Percentiles rank a stretch among this genome's conserved stretches.
Evolutionary conservation across 2,888 invertebrate genomes (phyloP).

Genomic region (Trachelus troglodyta): DNA sequence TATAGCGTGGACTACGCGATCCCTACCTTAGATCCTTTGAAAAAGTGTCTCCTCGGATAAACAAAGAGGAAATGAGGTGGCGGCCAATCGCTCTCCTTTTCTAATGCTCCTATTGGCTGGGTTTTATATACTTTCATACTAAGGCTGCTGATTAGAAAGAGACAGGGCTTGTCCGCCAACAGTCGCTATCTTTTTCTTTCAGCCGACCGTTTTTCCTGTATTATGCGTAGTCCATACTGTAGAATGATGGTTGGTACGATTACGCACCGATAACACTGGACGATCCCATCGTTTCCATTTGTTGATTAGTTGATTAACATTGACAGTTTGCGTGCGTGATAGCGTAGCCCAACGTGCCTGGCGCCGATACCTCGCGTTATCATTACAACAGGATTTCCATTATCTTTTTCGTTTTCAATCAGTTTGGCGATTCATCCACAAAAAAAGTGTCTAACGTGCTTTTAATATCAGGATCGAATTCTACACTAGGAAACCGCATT

Average conservation of each 20-base stretch:
- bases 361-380: background rate
- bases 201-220: too few relatives aligned
- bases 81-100: too few relatives aligned
- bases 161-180: too few relatives aligned
- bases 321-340: constrained; percentile 9
- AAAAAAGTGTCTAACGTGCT: background rate
- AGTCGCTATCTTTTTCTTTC: too few relatives aligned
- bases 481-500: background rate
- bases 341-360: background rate
- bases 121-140: too few relatives aligned
- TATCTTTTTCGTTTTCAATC: background rate
- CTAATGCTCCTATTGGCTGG: too few relatives aligned
- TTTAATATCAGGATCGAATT: background rate
- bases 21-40: too few relatives aligned
- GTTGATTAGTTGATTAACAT: constrained; percentile 12
- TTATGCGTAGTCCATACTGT: too few relatives aligned
- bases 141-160: too few relatives aligned
- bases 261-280: background rate
- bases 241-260: background rate
- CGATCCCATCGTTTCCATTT: constrained; percentile 12
- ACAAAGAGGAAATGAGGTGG: too few relatives aligned
- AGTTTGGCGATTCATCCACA: background rate
- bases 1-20: too few relatives aligned
- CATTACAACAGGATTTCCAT: background rate
- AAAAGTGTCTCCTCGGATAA: too few relatives aligned